phyloP scores from a whole-genome alignment of 2,888 invertebrate genomes.

The Trissolcus japonicus region DNA sequence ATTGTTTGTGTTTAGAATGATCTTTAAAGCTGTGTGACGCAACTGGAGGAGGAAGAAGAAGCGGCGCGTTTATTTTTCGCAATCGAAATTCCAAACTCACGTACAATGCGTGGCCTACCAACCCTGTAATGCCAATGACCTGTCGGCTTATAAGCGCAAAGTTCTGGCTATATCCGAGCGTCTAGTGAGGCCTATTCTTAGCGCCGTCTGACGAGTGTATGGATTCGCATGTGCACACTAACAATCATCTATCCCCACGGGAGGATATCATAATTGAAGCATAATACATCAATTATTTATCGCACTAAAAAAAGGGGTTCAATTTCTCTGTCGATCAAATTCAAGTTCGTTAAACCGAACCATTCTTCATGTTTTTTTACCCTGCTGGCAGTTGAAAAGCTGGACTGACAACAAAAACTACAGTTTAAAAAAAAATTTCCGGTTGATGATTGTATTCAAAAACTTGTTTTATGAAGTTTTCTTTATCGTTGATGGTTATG shows the following conservation, averaged over 20 bases:
- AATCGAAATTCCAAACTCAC: constrained; percentile 50
- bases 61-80: constrained; percentile 22
- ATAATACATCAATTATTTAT: constrained; percentile 40
- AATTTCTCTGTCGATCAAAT: constrained; percentile 10
- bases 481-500: too few species aligned
- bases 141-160: constrained; percentile 73
- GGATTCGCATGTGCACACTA: constrained; percentile 58
- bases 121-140: constrained; percentile 75
- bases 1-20: too few species aligned
- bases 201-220: constrained; percentile 61
- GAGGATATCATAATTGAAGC: constrained; percentile 52
- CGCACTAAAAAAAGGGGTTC: constrained; percentile 28
- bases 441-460: too few species aligned
- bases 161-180: constrained; percentile 71
- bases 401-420: too few species aligned
- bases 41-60: constrained; percentile 16
- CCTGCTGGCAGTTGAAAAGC: too few species aligned
- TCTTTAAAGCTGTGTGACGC: not conserved
- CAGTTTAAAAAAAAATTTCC: too few species aligned
- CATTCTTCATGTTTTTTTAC: too few species aligned
- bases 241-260: constrained; percentile 34
- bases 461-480: too few species aligned
- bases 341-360: too few species aligned
- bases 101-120: constrained; percentile 68
- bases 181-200: constrained; percentile 74